phyloP scores from a whole-genome alignment of 2,888 invertebrate species.

The Nematopogon swammerdamellus region DNA sequence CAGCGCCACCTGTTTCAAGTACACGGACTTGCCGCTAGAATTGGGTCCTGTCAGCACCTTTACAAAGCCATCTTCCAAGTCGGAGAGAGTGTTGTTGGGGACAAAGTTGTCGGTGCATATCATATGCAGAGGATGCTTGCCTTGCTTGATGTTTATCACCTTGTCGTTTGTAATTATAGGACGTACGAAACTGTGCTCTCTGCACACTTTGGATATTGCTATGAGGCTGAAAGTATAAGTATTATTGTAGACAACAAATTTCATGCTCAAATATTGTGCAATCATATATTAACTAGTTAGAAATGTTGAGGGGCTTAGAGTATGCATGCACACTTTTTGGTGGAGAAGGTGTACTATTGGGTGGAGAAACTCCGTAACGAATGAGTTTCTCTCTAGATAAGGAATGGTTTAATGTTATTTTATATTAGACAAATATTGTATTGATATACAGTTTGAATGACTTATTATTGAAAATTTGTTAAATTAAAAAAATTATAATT shows the following conservation, averaged over 20 bases:
- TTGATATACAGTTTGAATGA: too few relatives aligned
- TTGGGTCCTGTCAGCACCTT: constrained; percentile 89
- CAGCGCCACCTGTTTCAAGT: constrained; percentile 77
- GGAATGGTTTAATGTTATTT: too few relatives aligned
- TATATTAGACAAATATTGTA: too few relatives aligned
- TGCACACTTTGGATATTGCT: constrained; percentile 62
- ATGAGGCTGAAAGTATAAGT: constrained; percentile 58
- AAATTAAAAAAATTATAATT: neutral
- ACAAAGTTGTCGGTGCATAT: constrained; percentile 64
- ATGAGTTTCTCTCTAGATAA: too few relatives aligned
- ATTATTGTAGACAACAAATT: too few relatives aligned
- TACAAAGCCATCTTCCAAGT: constrained; percentile 52
- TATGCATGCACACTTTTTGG: too few relatives aligned
- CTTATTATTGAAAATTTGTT: too few relatives aligned
- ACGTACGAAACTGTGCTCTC: constrained; percentile 62
- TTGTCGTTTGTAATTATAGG: constrained; percentile 59
- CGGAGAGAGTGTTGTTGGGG: constrained; percentile 67
- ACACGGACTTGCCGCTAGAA: constrained; percentile 89
- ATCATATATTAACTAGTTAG: constrained; percentile 1
- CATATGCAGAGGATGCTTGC: constrained; percentile 77
- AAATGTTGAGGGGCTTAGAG: too few relatives aligned
- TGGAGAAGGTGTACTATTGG: too few relatives aligned
- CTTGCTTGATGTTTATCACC: constrained; percentile 59
- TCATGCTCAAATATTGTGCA: too few relatives aligned
- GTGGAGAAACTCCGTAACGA: too few relatives aligned